phyloP scores from a whole-genome alignment of 1,140 invertebrate species.

The Gyrodactylus bullatarudis region DNA sequence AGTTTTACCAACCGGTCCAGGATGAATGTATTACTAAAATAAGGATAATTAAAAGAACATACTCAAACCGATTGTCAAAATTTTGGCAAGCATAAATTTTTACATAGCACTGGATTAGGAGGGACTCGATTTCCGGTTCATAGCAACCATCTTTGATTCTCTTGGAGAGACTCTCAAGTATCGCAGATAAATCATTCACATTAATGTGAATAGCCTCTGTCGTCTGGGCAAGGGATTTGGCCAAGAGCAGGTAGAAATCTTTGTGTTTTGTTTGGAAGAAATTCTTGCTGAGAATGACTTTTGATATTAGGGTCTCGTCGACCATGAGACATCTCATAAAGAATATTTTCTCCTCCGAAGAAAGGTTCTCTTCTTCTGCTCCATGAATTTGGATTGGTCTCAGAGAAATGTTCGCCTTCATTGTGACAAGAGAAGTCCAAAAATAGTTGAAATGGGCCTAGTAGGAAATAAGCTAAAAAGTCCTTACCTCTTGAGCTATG shows the following conservation, averaged over 20 bases:
- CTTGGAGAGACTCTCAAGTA: too few relatives aligned
- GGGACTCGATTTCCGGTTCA: too few relatives aligned
- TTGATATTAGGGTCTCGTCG: neutral
- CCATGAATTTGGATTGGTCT: neutral
- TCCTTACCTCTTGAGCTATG: neutral
- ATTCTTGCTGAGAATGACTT: neutral
- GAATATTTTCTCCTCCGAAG: neutral
- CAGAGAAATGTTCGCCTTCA: neutral
- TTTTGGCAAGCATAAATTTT: too few relatives aligned
- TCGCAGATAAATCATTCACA: too few relatives aligned
- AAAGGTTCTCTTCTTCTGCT: neutral
- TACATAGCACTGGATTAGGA: too few relatives aligned
- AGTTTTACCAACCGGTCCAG: too few relatives aligned
- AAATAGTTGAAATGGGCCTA: neutral
- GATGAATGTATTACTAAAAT: too few relatives aligned
- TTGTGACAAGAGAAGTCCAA: neutral
- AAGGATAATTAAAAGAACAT: too few relatives aligned
- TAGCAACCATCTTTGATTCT: too few relatives aligned
- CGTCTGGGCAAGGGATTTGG: neutral
- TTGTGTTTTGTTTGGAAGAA: neutral
- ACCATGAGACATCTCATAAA: neutral
- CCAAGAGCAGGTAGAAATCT: neutral
- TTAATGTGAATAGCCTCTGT: too few relatives aligned
- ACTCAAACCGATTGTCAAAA: too few relatives aligned
- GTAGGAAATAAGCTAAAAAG: neutral